Conservation (phyloP, 2,797 vertebrate genomes). For the Pangasius larnaudii region DNA sequence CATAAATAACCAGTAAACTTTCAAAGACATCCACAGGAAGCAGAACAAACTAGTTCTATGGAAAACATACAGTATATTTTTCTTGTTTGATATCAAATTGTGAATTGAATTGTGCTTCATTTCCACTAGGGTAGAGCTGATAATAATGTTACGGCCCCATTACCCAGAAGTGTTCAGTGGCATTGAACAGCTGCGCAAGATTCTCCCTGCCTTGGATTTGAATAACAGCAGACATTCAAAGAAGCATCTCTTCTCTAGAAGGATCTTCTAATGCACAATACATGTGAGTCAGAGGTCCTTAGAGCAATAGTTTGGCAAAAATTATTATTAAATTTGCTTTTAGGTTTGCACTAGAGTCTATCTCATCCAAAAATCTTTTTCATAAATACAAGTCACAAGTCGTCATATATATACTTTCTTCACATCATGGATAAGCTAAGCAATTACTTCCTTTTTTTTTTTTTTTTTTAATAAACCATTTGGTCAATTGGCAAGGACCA, state of each 20-base stretch:
- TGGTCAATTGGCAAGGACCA: no score
- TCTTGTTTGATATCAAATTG: conserved; percentile 3
- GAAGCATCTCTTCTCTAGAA: conserved; percentile 2
- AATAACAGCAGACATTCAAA: conserved; percentile 29
- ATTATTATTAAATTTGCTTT: background rate
- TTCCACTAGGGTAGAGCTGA: conserved; percentile 25
- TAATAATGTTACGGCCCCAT: conserved; percentile 7
- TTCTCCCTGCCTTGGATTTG: background rate
- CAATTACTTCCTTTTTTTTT: no score
- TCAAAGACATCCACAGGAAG: background rate
- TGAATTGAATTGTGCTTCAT: background rate
- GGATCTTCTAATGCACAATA: background rate
- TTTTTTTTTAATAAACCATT: no score
- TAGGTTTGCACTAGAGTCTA: background rate
- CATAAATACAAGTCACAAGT: background rate
- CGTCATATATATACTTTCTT: no score
- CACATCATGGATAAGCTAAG: no score
- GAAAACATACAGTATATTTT: conserved; percentile 18
- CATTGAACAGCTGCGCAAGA: conserved; percentile 2
- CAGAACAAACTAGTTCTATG: background rate
- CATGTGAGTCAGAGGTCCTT: conserved; percentile 3
- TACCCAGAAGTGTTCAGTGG: conserved; percentile 20
- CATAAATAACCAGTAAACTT: background rate
- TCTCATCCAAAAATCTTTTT: background rate
- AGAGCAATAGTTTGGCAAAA: background rate